Percentiles rank a stretch among this genome's conserved stretches.
Conservation (phyloP, 2,113 vertebrate species). For the mouse (Mus musculus) region GRCm39 chr5:93022501-93023000, state of each 20-base stretch:
- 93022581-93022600: background rate
- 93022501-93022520: background rate
- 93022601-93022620: background rate
- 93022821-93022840: background rate
- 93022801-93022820: background rate
- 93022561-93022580: background rate
- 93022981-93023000: background rate
- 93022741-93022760: background rate
- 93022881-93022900: background rate
- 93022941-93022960: background rate
- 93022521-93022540: conserved; percentile 6
- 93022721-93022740: background rate
- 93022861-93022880: background rate
- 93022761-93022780: background rate
- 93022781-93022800: background rate
- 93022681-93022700: background rate
- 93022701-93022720: background rate
- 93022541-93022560: background rate
- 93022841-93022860: background rate
- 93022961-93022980: background rate
- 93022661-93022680: background rate
- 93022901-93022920: background rate
- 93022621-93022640: background rate
- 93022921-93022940: background rate
- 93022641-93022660: background rate